These are phyloP conservation scores for Sitodiplosis mosellana DNA, from an alignment of 1,140 invertebrate species.

Conservation along the genomic window DNA sequence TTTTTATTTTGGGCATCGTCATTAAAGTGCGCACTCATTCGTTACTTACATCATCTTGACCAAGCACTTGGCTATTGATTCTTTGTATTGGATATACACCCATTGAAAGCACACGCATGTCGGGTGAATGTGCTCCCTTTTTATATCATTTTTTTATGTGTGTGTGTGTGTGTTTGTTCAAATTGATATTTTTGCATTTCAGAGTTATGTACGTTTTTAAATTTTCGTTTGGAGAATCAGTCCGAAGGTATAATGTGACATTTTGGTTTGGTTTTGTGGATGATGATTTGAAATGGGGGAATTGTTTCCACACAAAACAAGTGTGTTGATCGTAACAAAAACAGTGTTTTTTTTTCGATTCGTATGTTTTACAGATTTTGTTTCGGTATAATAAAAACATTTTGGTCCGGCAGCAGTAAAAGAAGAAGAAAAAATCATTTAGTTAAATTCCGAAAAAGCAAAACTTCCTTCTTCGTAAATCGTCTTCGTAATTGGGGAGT, in stretches of 20 bases:
- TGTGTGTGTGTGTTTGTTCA: slow-evolving; percentile 3
- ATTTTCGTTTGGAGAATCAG: not conserved
- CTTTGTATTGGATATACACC: slow-evolving; percentile 72
- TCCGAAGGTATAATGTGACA: too few relatives aligned
- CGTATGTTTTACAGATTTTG: not conserved
- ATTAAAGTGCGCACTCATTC: too few relatives aligned
- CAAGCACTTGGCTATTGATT: slow-evolving; percentile 65
- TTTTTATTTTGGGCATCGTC: too few relatives aligned
- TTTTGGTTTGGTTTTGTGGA: too few relatives aligned
- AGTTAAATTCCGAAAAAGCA: not conserved
- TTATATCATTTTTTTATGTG: slow-evolving; percentile 2
- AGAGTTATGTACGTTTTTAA: not conserved
- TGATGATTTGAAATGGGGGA: too few relatives aligned
- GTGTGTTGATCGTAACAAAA: too few relatives aligned
- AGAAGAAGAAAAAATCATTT: not conserved
- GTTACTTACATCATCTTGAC: slow-evolving; percentile 70
- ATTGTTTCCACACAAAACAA: too few relatives aligned
- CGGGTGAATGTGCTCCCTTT: slow-evolving; percentile 75
- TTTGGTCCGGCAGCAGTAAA: not conserved
- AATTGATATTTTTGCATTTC: not conserved
- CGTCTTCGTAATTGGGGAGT: not conserved
- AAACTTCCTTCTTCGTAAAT: not conserved
- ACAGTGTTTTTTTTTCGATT: not conserved
- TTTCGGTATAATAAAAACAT: not conserved
- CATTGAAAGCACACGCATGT: slow-evolving; percentile 66